phyloP scores from a whole-genome alignment of 64 coral and sea anemone genomes.

The Dendronephthya gigantea region DNA sequence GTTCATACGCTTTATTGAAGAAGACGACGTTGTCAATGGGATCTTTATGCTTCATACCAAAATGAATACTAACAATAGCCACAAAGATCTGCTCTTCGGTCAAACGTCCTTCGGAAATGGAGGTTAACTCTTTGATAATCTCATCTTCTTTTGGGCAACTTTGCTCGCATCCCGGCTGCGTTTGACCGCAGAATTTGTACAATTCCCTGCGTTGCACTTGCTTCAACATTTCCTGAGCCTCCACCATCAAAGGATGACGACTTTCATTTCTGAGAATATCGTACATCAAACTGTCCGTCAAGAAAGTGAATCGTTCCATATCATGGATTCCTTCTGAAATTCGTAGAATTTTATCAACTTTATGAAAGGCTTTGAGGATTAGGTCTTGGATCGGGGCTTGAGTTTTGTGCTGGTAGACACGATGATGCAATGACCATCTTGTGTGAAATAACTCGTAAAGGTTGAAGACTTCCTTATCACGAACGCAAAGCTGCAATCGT shows the following conservation, averaged over 20 bases:
- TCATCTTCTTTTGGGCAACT: not conserved
- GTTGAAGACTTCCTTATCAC: constrained; percentile 87
- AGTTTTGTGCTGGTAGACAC: constrained; percentile 94
- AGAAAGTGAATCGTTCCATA: not conserved
- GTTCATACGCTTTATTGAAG: not conserved
- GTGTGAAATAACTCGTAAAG: constrained; percentile 97
- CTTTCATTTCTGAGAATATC: not conserved
- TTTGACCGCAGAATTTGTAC: not conserved
- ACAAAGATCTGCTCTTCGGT: not conserved
- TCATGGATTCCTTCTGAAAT: not conserved
- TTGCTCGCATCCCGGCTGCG: not conserved
- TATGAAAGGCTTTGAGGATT: not conserved
- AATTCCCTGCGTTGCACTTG: not conserved
- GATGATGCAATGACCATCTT: constrained; percentile 53
- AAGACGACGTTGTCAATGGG: not conserved
- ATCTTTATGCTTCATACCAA: not conserved
- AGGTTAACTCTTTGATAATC: not conserved
- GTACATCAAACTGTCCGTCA: not conserved
- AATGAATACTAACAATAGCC: not conserved
- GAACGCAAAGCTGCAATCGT: constrained; percentile 70
- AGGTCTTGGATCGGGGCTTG: constrained; percentile 71
- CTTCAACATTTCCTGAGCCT: not conserved
- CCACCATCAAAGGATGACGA: not conserved
- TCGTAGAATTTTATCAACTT: not conserved
- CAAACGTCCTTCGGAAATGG: not conserved